Base-by-base conservation (phyloP, 1,140 invertebrate genomes). In the Cyphomyrmex costatus region DNA sequence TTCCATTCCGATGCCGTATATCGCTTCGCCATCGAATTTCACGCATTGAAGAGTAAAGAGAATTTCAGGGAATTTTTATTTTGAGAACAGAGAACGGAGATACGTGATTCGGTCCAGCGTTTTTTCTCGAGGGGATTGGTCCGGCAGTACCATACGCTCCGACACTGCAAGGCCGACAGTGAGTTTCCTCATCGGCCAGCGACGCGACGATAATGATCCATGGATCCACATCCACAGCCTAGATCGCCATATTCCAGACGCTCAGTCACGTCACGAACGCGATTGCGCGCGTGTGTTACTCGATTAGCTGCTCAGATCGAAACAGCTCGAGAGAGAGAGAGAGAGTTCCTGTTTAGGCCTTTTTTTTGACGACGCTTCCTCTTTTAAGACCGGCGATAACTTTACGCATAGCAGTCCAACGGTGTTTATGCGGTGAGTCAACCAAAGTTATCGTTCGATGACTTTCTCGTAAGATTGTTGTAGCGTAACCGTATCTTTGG, bases 181-280 rank as follows among this genome's bases (percentile, higher is more conserved):
- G 27, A 33, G 79, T 83, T 83, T 83, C 68, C 79, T 83, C 79
- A 83, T 83, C 79, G 79, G 68, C 79, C 68, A 73, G 68, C 79
- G 68, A 83, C 79, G 79, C 68, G 36, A 61, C 79, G n/a, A 83
- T 80, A 80, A 56, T 80, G 49, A 80, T 83, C 79, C 36, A 73
- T 27, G 68, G 68, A 83, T 83, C 79, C 56, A 74, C 79, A 83
- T 83, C 79, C 56, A 74, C 79, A 83, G 42, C 79, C 79, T 61
- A 83, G 79, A 83, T 83, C 79, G 79, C 79, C 79, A 83, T 58
- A 12, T 73, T 83, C 79, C 53, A 51, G 53, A 42, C 36, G 68
- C 68, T 83, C 68, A 83, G 79, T 83, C 79, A 68, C 2, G 36
- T 61, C 79, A 60, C 53, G 53, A 8, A 74, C 53, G 16, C 66